Evolutionary conservation across 2,113 vertebrate genomes (phyloP), one percentile per base, ranked within the genome.

Genomic region (Pedetes capensis): DNA sequence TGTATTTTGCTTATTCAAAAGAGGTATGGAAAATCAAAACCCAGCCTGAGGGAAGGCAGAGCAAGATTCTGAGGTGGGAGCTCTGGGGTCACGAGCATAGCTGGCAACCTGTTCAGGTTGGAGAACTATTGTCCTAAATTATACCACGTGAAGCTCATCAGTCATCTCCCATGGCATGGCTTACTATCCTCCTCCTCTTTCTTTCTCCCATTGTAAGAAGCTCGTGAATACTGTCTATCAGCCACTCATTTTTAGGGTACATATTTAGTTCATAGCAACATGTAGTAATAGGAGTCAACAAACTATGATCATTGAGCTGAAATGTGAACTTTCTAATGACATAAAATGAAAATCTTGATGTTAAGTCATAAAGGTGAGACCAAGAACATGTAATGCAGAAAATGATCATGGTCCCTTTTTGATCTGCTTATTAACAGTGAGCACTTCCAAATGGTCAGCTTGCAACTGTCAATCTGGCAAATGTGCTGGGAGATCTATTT

Each of bases 281-380:
- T 8, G 1, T 25, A 42, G 9, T 49, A 61, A 72, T 25, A 39
- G 0, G 25, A 39, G n/a, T 81, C 22, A 0, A 75, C 37, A 49
- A 32, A 57, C 44, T 53, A 75, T 23, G 39, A 51, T 59, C 63
- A 17, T 1, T 29, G 22, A 74, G 4, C 53, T 85, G 47, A 47
- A 23, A 63, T 44, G n/a, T 42, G 51, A 84, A 71, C 55, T 81
- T 61, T 42, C 87, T 79, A 75, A n/a, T 6, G 68, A 23, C n/a
- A 27, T 29, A 39, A 89, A 63, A 51, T 79, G 64, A 87, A 81
- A 53, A 59, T n/a, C n/a, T n/a, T n/a, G n/a, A n/a, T n/a, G n/a
- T n/a, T n/a, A n/a, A n/a, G n/a, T n/a, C n/a, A n/a, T n/a, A n/a
- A n/a, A n/a, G n/a, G n/a, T n/a, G 64, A 39, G 3, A 49, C 5